Percentiles rank a stretch among this genome's conserved stretches.
Conservation (phyloP, 2,888 invertebrate species). For the Drosophila tanythrix region DNA sequence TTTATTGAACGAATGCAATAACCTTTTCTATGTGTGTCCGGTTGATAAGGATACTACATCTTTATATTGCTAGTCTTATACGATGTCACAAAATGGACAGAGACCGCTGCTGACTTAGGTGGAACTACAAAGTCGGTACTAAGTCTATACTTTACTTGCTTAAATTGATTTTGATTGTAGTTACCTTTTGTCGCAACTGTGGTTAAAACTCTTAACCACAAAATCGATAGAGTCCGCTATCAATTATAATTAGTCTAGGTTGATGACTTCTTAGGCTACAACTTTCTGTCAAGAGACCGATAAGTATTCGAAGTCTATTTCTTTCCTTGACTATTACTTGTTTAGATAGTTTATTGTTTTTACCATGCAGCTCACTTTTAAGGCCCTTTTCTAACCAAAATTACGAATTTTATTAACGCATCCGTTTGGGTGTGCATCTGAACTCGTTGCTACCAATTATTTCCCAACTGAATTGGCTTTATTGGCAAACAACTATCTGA, state of each 20-base stretch:
- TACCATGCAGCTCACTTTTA: not conserved
- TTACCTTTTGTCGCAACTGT: conserved; percentile 15
- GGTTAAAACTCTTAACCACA: conserved; percentile 16
- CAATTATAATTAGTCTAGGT: not conserved
- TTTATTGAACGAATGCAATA: not conserved
- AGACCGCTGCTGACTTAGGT: not conserved
- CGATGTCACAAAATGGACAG: not conserved
- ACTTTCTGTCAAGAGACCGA: not conserved
- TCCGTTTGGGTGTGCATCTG: not conserved
- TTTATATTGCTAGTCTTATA: not conserved
- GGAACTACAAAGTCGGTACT: too few species aligned
- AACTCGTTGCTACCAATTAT: not conserved
- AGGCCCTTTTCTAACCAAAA: not conserved
- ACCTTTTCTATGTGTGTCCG: not conserved
- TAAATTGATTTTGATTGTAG: too few species aligned
- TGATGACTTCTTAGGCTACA: not conserved
- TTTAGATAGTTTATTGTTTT: not conserved
- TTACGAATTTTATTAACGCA: not conserved
- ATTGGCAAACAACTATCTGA: not conserved
- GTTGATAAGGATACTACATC: not conserved
- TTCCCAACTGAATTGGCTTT: not conserved
- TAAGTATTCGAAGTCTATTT: not conserved
- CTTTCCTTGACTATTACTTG: not conserved
- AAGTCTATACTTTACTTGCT: too few species aligned
- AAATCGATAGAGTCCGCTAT: not conserved